phyloP scores from a whole-genome alignment of 2,797 vertebrate species.

The Melanotaenia parkinsoni region DNA sequence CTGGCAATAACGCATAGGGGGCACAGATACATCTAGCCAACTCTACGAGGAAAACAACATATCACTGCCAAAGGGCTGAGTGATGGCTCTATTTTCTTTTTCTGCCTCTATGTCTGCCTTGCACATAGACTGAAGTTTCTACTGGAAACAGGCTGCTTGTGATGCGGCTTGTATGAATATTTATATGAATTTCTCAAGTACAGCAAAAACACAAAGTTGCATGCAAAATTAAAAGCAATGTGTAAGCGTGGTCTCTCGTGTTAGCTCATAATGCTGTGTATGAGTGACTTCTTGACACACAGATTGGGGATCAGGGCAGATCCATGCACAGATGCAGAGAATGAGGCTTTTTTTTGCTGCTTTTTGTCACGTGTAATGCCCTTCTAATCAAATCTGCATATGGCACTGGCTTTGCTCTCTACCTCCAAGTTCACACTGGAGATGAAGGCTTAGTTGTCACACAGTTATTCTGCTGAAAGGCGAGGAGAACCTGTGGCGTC shows the following conservation, averaged over 20 bases:
- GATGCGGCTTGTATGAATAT: slow-evolving; percentile 10
- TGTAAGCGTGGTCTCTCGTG: slow-evolving; percentile 31
- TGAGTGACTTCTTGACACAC: slow-evolving; percentile 1
- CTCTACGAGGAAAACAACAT: slow-evolving; percentile 78
- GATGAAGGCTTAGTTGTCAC: neutral
- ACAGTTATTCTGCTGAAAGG: neutral
- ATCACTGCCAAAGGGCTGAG: slow-evolving; percentile 77
- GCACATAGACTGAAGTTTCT: slow-evolving; percentile 47
- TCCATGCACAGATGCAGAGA: neutral
- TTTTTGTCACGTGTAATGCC: neutral
- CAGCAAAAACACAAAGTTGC: slow-evolving; percentile 27
- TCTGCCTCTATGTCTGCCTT: slow-evolving; percentile 34
- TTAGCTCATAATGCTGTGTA: slow-evolving; percentile 32
- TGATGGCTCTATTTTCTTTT: slow-evolving; percentile 73
- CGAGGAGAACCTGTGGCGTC: neutral
- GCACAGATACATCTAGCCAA: slow-evolving; percentile 66
- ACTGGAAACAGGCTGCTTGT: slow-evolving; percentile 28
- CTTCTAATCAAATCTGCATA: neutral
- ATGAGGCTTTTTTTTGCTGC: neutral
- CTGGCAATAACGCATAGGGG: slow-evolving; percentile 71
- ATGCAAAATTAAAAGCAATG: slow-evolving; percentile 55
- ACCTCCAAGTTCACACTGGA: neutral
- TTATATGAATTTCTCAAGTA: slow-evolving; percentile 34
- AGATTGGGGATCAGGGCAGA: slow-evolving; percentile 2
- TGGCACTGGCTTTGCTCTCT: neutral